Evolutionary conservation across 2,797 vertebrate species (phyloP).

Genomic region (Sebastiscus tertius): DNA sequence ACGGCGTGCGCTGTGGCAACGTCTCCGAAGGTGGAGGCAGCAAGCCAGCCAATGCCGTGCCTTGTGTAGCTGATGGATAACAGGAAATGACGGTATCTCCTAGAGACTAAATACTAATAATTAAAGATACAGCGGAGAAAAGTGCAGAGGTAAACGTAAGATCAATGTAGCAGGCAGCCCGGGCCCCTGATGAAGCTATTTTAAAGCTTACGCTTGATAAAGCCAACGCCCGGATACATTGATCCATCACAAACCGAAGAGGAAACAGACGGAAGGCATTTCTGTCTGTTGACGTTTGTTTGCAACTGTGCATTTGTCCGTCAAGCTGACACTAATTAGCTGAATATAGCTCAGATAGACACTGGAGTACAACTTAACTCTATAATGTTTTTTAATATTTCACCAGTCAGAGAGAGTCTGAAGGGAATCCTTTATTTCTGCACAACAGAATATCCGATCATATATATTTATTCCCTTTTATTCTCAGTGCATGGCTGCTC

Average conservation of each 20-base stretch:
- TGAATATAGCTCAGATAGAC: not conserved
- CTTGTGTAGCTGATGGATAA: not conserved
- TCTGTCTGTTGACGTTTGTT: no score
- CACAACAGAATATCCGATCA: no score
- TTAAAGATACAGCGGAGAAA: no score
- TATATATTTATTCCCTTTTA: not conserved
- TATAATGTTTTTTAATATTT: not conserved
- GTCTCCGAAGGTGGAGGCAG: not conserved
- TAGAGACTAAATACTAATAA: no score
- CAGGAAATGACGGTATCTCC: not conserved
- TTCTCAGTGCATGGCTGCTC: not conserved
- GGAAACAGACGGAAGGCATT: no score
- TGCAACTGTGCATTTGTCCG: not conserved
- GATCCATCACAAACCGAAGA: no score
- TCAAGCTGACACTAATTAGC: not conserved
- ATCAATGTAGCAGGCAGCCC: no score
- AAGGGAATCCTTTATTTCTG: no score
- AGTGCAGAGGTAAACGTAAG: no score
- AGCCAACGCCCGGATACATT: no score
- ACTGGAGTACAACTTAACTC: not conserved
- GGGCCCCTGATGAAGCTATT: no score
- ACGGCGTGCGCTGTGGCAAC: not conserved
- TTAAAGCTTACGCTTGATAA: accelerated
- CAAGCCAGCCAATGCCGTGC: not conserved
- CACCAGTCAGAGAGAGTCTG: not conserved